These are phyloP conservation scores for Aythya baeri DNA, from an alignment of 2,113 vertebrate genomes.

Conservation along the genomic window DNA sequence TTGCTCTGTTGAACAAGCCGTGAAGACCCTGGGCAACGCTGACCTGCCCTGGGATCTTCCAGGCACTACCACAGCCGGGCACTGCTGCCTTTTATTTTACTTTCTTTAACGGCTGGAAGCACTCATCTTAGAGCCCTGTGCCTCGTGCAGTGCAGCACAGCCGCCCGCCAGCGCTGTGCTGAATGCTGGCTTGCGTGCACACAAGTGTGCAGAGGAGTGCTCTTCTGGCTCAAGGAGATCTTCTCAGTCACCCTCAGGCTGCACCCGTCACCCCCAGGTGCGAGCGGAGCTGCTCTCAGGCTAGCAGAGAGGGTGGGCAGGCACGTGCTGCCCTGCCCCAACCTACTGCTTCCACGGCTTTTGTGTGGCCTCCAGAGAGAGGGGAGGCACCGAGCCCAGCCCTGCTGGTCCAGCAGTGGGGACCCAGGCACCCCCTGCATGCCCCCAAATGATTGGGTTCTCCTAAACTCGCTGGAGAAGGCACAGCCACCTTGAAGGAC, in stretches of 20 bases:
- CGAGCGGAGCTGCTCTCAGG: neutral
- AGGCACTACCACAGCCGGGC: neutral
- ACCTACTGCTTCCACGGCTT: fast-evolving
- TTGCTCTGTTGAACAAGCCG: neutral
- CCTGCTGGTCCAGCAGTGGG: neutral
- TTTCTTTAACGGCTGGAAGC: neutral
- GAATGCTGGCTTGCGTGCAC: neutral
- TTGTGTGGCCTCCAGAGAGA: fast-evolving
- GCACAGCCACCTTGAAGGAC: neutral
- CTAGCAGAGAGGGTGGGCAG: fast-evolving
- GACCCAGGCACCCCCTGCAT: neutral
- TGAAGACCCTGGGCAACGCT: neutral
- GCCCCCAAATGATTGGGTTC: neutral
- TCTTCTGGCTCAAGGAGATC: slow-evolving; percentile 52
- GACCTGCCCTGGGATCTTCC: neutral
- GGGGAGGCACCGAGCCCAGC: neutral
- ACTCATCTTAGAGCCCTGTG: neutral
- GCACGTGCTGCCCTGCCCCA: neutral
- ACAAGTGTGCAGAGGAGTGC: slow-evolving; percentile 29
- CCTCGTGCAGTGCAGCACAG: neutral
- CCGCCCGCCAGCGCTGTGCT: fast-evolving
- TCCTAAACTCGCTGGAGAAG: neutral
- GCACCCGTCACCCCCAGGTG: neutral
- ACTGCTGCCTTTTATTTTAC: fast-evolving
- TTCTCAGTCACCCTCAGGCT: neutral